phyloP scores from a whole-genome alignment of 2,797 vertebrate species.

The Syndactyla subalaris region DNA sequence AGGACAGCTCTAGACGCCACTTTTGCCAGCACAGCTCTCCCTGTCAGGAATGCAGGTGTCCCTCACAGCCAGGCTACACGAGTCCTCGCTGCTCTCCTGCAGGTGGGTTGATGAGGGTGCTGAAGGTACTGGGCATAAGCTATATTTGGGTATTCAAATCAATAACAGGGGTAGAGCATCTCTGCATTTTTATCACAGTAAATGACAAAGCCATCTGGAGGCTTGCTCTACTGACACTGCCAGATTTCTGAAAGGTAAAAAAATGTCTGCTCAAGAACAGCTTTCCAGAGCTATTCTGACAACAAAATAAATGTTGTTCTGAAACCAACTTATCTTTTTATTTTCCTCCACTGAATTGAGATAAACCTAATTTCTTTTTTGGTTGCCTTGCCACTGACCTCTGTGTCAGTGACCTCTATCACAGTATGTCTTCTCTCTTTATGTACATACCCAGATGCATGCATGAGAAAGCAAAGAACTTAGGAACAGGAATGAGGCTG shows the following conservation, averaged over 20 bases:
- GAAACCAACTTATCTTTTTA: not conserved
- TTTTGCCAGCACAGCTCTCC: not conserved
- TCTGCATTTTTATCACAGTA: not conserved
- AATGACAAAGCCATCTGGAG: not conserved
- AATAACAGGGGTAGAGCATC: not conserved
- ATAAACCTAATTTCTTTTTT: not conserved
- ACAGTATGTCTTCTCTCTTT: not conserved
- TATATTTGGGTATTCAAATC: not conserved
- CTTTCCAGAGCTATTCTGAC: not conserved
- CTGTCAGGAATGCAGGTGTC: not conserved
- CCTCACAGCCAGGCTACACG: not conserved
- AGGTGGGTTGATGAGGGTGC: not conserved
- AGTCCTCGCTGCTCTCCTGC: not conserved
- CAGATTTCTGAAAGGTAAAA: not conserved
- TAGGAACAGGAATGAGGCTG: not conserved
- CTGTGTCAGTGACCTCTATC: not conserved
- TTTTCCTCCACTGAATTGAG: not conserved
- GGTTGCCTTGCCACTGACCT: not conserved
- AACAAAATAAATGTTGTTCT: not conserved
- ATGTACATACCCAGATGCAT: rapidly evolving
- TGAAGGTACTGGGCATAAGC: not conserved
- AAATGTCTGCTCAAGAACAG: not conserved
- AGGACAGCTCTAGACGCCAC: not conserved
- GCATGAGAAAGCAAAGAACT: not conserved
- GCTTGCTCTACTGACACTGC: not conserved